Base-by-base conservation (phyloP, 92 coral and sea anemone genomes). In the Epizoanthus fatuus region DNA sequence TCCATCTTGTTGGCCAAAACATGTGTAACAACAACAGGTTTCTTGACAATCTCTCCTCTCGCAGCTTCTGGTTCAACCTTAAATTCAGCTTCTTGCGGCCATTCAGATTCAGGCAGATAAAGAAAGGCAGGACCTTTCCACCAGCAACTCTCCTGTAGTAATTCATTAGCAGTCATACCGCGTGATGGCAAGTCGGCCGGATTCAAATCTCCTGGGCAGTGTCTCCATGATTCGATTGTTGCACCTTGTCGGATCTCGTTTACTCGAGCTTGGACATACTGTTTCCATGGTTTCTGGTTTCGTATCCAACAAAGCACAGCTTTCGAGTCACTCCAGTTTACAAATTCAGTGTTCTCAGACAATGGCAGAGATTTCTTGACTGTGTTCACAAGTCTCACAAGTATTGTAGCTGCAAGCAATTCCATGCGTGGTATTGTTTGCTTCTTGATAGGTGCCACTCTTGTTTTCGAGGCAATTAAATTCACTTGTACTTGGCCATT, bases 381-480 rank as follows among this genome's bases (percentile, higher is more conserved):
- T 16, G 81, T 49, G 71, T 89, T 81, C 5, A 80, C 88, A 13
- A 91, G 82, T 64, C 89, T 74, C 13, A 91, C 86, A 4, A 90
- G 83, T 20, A 88, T 86, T 29, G 79, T 22, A 10, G 94, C 94
- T 60, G 89, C 97, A 8, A 90, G 71, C 84, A 91, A 60, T 84
- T 91, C 94, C 58, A 86, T 82, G 3, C 93, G 69, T 19, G 97
- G 93, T 12, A 91, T 90, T 25, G 84, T 93, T 58, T 94, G 97
- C 75, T 78, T 68, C 49, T 87, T 87, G 12, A 84, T 32, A 47
- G 90, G 87, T 71, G 93, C 84, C 11, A 90, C 74, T 53, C 73
- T 80, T 32, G 90, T 70, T 69, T 85, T 90, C 32, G 87, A 79
- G 3, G 84, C 64, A 58, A 88, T 69, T 51, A 83, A 68, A 44